Conservation (phyloP, 2,888 invertebrate species). For the Notodonta ziczac region DNA sequence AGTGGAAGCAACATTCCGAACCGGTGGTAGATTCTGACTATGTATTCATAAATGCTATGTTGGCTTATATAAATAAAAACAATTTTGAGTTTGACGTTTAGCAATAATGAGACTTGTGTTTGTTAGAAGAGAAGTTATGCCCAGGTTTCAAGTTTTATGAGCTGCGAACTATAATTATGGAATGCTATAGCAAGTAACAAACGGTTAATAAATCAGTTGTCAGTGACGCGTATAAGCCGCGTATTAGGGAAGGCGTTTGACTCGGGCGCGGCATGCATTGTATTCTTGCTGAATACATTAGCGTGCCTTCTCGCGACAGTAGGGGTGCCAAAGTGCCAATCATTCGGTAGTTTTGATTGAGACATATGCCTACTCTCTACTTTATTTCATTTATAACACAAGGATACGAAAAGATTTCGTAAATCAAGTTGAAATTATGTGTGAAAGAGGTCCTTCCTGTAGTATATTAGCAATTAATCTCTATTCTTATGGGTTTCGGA, state of each 20-base stretch:
- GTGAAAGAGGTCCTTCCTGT: no score
- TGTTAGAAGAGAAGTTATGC: background rate
- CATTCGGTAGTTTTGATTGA: background rate
- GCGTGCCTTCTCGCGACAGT: conserved; percentile 70
- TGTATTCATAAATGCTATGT: no score
- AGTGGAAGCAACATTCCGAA: no score
- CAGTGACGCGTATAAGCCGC: conserved; percentile 54
- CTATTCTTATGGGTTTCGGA: no score
- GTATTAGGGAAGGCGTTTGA: conserved; percentile 55
- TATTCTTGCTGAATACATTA: conserved; percentile 67
- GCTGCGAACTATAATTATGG: background rate
- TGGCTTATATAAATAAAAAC: no score
- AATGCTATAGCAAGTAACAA: conserved; percentile 9
- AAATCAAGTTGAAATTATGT: no score
- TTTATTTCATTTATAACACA: background rate
- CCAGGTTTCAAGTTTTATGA: background rate
- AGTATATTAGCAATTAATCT: no score
- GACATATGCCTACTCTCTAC: no score
- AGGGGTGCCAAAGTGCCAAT: background rate
- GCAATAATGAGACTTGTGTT: background rate
- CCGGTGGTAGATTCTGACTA: no score
- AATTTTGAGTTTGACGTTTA: background rate
- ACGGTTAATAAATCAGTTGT: conserved; percentile 26
- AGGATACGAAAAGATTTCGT: no score
- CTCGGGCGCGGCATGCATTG: conserved; percentile 51